Conservation (phyloP, 2,888 invertebrate species). For the Bhutanitis thaidina region DNA sequence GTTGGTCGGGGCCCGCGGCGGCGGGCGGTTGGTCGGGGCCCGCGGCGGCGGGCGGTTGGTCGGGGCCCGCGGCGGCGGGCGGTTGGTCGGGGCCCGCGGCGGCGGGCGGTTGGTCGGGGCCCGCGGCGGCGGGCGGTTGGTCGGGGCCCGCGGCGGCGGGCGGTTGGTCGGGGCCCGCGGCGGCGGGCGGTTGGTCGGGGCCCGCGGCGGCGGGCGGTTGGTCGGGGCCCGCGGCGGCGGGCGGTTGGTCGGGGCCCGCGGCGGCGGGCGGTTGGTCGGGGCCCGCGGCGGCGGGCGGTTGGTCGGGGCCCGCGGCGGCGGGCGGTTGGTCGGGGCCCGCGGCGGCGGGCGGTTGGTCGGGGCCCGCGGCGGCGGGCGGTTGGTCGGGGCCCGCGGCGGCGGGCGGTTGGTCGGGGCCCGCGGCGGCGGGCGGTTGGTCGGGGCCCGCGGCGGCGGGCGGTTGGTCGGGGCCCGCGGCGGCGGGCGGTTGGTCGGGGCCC, state of each 20-base stretch:
- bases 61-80: conserved; percentile 38
- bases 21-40: conserved; percentile 68
- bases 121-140: too few relatives aligned
- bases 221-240: conserved; percentile 36
- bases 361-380: conserved; percentile 62
- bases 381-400: too few relatives aligned
- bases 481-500: conserved; percentile 50
- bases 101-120: conserved; percentile 68
- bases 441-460: conserved; percentile 59
- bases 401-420: conserved; percentile 51
- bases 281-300: conserved; percentile 63
- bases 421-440: conserved; percentile 73
- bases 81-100: conserved; percentile 58
- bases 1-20: conserved; percentile 58
- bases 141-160: conserved; percentile 38
- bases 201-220: too few relatives aligned
- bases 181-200: conserved; percentile 69
- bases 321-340: conserved; percentile 53
- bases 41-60: too few relatives aligned
- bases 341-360: conserved; percentile 71
- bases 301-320: conserved; percentile 36
- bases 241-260: conserved; percentile 55
- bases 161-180: conserved; percentile 57
- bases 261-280: conserved; percentile 70
- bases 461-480: too few relatives aligned